phyloP scores from a whole-genome alignment of 1,140 invertebrate genomes.

The Arion vulgaris region DNA sequence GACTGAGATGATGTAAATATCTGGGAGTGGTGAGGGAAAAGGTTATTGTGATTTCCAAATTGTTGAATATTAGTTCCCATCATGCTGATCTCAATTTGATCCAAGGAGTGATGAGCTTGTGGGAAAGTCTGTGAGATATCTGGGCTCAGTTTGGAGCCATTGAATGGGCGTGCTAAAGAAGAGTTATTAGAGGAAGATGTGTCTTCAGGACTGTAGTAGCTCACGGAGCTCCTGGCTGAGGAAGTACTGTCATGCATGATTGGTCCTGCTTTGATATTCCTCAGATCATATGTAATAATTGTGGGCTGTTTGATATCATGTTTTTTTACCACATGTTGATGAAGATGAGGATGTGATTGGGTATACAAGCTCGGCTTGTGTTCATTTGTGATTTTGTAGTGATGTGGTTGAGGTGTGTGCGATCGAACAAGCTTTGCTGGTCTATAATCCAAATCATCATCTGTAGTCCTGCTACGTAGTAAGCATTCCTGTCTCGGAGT shows the following conservation, averaged over 20 bases:
- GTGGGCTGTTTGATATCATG: constrained; percentile 10
- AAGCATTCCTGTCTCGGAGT: constrained; percentile 40
- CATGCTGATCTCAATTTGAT: background rate
- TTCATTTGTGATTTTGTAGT: background rate
- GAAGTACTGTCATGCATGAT: background rate
- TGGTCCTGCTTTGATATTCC: background rate
- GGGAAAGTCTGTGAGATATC: background rate
- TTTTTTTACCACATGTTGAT: constrained; percentile 2
- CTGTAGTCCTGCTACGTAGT: constrained; percentile 1
- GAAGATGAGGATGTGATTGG: background rate
- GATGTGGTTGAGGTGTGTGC: constrained; percentile 60
- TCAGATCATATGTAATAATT: background rate
- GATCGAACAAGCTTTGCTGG: constrained; percentile 53
- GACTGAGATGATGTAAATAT: constrained; percentile 15
- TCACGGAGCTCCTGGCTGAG: background rate
- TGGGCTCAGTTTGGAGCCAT: background rate
- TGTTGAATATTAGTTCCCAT: background rate
- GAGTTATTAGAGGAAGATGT: background rate
- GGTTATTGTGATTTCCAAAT: background rate
- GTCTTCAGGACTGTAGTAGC: constrained; percentile 5
- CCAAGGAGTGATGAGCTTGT: background rate
- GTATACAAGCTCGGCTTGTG: background rate
- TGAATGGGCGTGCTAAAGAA: background rate
- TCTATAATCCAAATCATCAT: constrained; percentile 30
- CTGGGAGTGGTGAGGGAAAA: background rate